phyloP scores from a whole-genome alignment of 2,113 vertebrate genomes.

The Micronycteris hirsuta region DNA sequence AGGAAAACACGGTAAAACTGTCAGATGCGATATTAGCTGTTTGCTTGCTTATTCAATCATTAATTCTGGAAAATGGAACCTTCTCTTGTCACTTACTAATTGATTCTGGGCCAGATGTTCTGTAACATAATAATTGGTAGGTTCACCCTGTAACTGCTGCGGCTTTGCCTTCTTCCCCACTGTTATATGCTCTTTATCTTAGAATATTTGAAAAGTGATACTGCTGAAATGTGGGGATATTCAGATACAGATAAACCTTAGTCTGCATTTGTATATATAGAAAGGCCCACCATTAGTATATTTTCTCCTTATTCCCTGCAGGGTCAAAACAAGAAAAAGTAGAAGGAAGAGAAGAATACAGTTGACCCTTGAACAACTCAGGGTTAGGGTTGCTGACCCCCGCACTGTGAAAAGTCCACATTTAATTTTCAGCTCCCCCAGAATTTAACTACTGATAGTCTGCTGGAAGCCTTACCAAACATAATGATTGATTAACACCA shows the following conservation, averaged over 20 bases:
- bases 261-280: background rate
- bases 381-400: background rate
- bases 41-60: background rate
- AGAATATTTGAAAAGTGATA: background rate
- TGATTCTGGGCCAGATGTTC: background rate
- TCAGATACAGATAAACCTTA: background rate
- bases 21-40: background rate
- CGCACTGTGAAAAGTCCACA: background rate
- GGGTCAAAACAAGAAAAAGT: background rate
- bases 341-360: background rate
- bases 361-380: background rate
- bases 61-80: slow-evolving; percentile 1
- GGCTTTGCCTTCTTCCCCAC: background rate
- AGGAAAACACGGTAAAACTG: background rate
- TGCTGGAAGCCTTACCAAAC: background rate
- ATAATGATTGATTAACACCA: background rate
- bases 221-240: background rate
- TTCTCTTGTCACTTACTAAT: background rate
- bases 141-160: background rate
- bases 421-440: background rate
- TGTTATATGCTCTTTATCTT: background rate
- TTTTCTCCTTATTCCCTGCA: background rate
- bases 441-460: background rate
- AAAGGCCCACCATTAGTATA: background rate
- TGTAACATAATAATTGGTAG: background rate